Conservation (phyloP, 53 echinoderm and acorn worm genomes). For the Actinopyga echinites region DNA sequence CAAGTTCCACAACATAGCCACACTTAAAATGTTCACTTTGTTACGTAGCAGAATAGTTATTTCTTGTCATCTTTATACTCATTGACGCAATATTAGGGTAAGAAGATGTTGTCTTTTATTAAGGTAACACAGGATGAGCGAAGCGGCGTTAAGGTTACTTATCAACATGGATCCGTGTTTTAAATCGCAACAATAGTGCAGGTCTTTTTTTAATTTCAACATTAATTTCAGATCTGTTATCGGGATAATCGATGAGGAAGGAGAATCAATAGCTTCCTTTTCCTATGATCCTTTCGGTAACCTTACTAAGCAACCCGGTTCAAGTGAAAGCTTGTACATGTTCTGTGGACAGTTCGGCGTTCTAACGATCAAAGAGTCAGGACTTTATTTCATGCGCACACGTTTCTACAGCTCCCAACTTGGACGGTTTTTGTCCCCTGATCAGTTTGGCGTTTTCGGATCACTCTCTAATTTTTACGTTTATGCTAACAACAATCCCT, state of each 20-base stretch:
- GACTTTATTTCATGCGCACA: constrained; percentile 44
- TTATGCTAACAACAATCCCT: constrained; percentile 52
- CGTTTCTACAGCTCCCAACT: constrained; percentile 32
- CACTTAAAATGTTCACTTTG: too few relatives aligned
- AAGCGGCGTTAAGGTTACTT: too few relatives aligned
- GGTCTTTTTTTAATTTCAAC: too few relatives aligned
- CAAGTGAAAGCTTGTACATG: neutral
- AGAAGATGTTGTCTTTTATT: too few relatives aligned
- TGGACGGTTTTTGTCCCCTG: constrained; percentile 51
- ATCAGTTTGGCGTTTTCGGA: constrained; percentile 32
- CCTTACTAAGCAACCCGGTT: constrained; percentile 1
- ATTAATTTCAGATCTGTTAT: constrained; percentile 35
- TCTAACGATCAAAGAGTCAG: neutral
- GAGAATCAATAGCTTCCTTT: constrained; percentile 12
- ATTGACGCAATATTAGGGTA: too few relatives aligned
- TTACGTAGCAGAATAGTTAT: too few relatives aligned
- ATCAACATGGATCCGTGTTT: too few relatives aligned
- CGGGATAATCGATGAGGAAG: constrained; percentile 8
- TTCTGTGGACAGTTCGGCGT: constrained; percentile 53
- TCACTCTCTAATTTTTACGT: constrained; percentile 39
- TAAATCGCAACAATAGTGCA: too few relatives aligned
- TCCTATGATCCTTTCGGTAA: constrained; percentile 57
- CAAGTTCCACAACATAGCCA: too few relatives aligned
- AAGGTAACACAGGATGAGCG: too few relatives aligned
- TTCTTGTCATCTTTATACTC: too few relatives aligned